These are phyloP conservation scores for Aleiodes testaceus DNA, from an alignment of 2,888 invertebrate species.

Conservation along the genomic window DNA sequence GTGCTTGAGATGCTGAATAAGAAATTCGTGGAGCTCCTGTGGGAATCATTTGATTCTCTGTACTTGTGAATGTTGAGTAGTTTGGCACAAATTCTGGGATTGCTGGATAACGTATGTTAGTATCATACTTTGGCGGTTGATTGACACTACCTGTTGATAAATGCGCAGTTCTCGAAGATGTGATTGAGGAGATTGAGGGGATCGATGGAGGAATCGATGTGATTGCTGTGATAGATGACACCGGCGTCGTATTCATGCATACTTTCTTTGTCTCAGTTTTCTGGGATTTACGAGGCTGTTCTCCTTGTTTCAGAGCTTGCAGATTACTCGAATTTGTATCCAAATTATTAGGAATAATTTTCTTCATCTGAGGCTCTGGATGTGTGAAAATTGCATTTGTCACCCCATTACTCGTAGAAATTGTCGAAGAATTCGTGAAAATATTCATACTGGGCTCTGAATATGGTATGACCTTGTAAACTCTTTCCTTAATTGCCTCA, in stretches of 20 bases:
- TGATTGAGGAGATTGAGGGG: slow-evolving; percentile 13
- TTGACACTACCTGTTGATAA: slow-evolving; percentile 31
- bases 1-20: slow-evolving; percentile 41
- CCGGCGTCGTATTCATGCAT: not conserved
- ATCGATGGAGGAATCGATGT: slow-evolving; percentile 27
- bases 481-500: slow-evolving; percentile 65
- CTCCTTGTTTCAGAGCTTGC: not conserved
- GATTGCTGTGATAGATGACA: not conserved
- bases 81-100: slow-evolving; percentile 59
- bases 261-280: not conserved
- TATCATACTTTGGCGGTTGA: slow-evolving; percentile 52
- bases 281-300: not conserved
- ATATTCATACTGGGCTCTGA: slow-evolving; percentile 43
- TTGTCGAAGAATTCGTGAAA: slow-evolving; percentile 39
- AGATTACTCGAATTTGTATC: not conserved
- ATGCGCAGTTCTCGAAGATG: slow-evolving; percentile 23
- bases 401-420: slow-evolving; percentile 42
- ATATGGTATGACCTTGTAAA: slow-evolving; percentile 63
- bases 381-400: not conserved
- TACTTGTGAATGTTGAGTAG: slow-evolving; percentile 53
- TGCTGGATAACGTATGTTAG: slow-evolving; percentile 54
- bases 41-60: slow-evolving; percentile 38
- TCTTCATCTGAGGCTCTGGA: slow-evolving; percentile 17
- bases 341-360: not conserved
- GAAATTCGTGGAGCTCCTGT: slow-evolving; percentile 38